Base-by-base conservation (phyloP, 2,113 vertebrate genomes). In the Chloropsis cyanopogon region DNA sequence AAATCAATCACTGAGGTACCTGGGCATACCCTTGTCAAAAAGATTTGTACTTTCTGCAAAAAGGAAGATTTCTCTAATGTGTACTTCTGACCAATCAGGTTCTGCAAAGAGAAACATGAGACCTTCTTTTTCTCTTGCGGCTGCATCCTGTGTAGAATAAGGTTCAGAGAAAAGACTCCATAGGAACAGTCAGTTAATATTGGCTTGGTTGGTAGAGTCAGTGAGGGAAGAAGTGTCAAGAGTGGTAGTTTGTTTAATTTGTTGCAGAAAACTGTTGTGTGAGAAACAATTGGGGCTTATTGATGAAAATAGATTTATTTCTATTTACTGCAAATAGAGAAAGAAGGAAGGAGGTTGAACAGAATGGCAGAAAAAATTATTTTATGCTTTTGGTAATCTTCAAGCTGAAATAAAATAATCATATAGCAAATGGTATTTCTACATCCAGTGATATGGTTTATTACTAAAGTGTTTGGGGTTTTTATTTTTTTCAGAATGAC, bases 381-480 rank as follows among this genome's bases (percentile, higher is more conserved):
- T 80, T 53, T 56, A 47, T 60, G 7, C 39, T 90, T 29, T 24
- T 37, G 12, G 56, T 76, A 68, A 69, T 69, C 41, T 88, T n/a
- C 53, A 93, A 82, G 1, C 37, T 80, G 41, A 64, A 86, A 66
- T 39, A 65, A 10, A 66, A 59, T 73, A 64, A 65, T 50, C 65
- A 59, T 50, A 66, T 5, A 69, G 72, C 4, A 90, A 80, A 50
- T 49, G 2, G 2, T 83, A 75, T 86, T 83, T 90, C 54, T 92
- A 46, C 20, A 86, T 46, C 23, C 60, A 77, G 14, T 73, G 28
- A 50, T 77, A 60, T 3, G 4, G 7, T 31, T 77, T 70, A 66
- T 63, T 90, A 52, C 5, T 76, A 42, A 29, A 42, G 7, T 0
- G 0, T 37, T 37, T 64, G 12, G 15, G 15, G 3, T 6, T 9